Percentiles rank a stretch among this genome's conserved stretches.
Evolutionary conservation across 2,113 vertebrate genomes (phyloP).

Genomic region (Lepus timidus): DNA sequence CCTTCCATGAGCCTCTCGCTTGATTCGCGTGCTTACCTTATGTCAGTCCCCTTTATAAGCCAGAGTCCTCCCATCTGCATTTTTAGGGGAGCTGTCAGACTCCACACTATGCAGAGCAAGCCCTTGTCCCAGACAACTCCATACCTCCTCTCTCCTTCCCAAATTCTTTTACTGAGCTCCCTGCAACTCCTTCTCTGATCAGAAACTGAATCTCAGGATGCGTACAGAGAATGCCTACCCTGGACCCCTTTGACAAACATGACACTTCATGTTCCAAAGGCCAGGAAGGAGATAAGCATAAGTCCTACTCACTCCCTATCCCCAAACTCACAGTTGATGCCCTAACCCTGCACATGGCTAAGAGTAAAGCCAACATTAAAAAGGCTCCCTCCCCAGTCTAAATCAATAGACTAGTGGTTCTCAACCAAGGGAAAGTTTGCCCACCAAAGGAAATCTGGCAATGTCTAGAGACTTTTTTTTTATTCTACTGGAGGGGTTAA

Average conservation of each 20-base stretch:
- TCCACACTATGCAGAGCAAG: neutral
- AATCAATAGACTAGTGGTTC: neutral
- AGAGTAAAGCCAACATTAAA: constrained; percentile 12
- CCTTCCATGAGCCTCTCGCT: neutral
- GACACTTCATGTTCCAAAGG: neutral
- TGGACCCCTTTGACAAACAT: neutral
- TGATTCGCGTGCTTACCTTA: neutral
- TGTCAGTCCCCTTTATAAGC: neutral
- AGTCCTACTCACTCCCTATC: neutral
- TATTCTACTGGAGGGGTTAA: neutral
- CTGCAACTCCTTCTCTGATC: neutral
- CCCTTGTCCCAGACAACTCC: neutral
- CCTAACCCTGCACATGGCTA: neutral
- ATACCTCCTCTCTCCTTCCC: neutral
- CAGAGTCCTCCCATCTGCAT: neutral
- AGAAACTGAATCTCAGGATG: neutral
- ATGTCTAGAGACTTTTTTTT: neutral
- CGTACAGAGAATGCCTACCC: neutral
- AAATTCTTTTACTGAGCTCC: constrained; percentile 4
- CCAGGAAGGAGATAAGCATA: neutral
- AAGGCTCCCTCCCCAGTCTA: neutral
- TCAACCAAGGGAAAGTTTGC: neutral
- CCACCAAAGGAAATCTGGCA: neutral
- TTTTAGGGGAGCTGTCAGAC: neutral
- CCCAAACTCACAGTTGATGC: neutral